Conservation (phyloP, 2,797 vertebrate species). For the Heterohyrax brucei region DNA sequence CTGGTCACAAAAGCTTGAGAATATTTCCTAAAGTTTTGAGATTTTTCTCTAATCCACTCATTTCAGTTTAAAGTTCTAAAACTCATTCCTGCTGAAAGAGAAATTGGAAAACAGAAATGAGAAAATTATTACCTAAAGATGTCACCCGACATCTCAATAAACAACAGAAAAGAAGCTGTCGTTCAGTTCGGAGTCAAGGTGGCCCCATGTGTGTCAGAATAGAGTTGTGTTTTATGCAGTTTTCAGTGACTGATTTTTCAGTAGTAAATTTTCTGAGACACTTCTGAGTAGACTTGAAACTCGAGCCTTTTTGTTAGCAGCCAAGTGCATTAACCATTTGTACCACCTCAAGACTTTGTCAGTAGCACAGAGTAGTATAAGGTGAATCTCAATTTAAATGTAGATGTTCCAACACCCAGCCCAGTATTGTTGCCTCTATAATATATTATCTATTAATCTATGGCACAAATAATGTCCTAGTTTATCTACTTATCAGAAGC, state of each 20-base stretch:
- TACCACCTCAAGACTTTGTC: neutral
- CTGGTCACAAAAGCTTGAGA: neutral
- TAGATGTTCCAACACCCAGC: neutral
- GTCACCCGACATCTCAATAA: neutral
- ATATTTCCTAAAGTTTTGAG: neutral
- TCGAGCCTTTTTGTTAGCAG: neutral
- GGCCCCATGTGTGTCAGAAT: neutral
- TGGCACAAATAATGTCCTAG: neutral
- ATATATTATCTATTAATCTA: neutral
- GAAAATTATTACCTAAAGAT: neutral
- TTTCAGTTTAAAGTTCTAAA: slow-evolving; percentile 4
- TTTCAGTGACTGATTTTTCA: neutral
- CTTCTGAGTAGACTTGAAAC: neutral
- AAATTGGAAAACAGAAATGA: neutral
- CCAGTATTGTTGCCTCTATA: neutral
- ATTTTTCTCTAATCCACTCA: neutral
- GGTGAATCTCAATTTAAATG: neutral
- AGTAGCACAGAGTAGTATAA: neutral
- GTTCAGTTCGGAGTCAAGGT: neutral
- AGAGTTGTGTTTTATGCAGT: neutral
- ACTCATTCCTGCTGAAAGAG: neutral
- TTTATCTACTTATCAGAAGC: neutral
- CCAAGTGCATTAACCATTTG: neutral
- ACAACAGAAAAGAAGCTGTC: neutral
- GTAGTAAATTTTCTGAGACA: neutral